Evolutionary conservation across 2,113 vertebrate species (phyloP), one percentile per base, ranked within the genome.

Genomic region (Varanus salvator): DNA sequence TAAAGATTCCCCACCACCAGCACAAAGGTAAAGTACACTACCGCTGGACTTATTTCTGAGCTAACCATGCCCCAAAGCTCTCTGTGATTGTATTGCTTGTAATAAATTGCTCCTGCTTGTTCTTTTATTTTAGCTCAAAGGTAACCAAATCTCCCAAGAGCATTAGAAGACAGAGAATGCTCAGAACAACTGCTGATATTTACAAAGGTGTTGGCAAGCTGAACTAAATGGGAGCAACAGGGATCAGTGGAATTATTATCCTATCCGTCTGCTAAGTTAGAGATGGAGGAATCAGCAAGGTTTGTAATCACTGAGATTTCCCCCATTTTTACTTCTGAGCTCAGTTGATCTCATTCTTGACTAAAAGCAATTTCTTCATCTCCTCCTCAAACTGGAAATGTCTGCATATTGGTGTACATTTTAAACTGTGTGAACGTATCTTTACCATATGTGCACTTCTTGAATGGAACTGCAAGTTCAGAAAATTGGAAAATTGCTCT

Each of bases 71-170:
- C 91, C 90, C 87, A 94, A 87, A 91, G 87, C 91, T 90, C 88
- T 91, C 86, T 85, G 84, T 0, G 0, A 31, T 64, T 91, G 48
- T 64, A 66, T 57, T 87, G 83, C 89, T 93, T 84, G 71, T 77
- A 85, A 38, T 85, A 90, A 95, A 94, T 94, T 95, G 74, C 82
- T 93, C 93, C 50, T 91, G 80, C 52, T 91, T 94, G 94, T 93
- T 34, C 84, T 92, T 94, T 91, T 87, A 8, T 57, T 86, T 82
- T 86, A 78, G 38, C 86, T 94, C 94, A 93, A 94, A 85, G 90
- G 94, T 95, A 91, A 86, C 66, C 80, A 89, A 72, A 83, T 90
- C 90, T 91, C 90, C 88, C 71, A 92, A 90, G 91, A 92, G 87
- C 77, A 57, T 82, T 86, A 93, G 52, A 81, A 90, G 27, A 25